Base-by-base conservation (phyloP, 2,797 vertebrate genomes). In the Botia kubotai region DNA sequence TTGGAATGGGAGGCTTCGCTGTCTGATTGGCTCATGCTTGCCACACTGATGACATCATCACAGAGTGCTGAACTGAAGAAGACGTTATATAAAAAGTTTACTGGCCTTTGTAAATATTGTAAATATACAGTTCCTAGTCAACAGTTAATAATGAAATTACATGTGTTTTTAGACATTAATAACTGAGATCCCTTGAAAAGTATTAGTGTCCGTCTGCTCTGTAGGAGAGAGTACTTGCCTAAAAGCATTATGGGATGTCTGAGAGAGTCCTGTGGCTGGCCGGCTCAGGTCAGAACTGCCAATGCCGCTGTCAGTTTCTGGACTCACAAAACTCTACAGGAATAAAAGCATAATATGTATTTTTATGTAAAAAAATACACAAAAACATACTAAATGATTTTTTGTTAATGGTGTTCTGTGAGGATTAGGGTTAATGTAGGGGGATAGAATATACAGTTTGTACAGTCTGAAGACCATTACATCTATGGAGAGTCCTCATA, bases 1-100 rank as follows among this genome's bases (percentile, higher is more conserved):
- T 92, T 86, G 58, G 90, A 91, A 82, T 87, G 86, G 60, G 93
- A 93, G 36, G 76, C 88, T 57, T 92, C 91, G 17, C 93, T 91
- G 79, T 90, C 90, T 43, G 91, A 90, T 46, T 77, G 84, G 58
- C 86, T 91, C 62, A 88, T 67, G 50, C 36, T 85, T 6, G 16
- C 14, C 5, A 74, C 33, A 52, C 72, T 71, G 23, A 58, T 67
- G 36, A 52, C 21, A 77, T 76, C 79, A 4, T 87, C 84, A 72
- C 52, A 81, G 10, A 88, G 88, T 6, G 19, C 21, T 33, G 73
- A 81, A 79, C 43, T 52, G 68, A 19, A 73, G 58, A 70, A 52
- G 11, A 58, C 19, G 36, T 26, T 16, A 66, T 29, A 67, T 33
- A 46, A 53, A 21, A 52, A 52, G 4, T 4, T 17, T 14, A 43